A percentile compares a stretch with the other conserved stretches of the same genome.
phyloP scores from a whole-genome alignment of 2,113 vertebrate species.

The Mustela lutreola region DNA sequence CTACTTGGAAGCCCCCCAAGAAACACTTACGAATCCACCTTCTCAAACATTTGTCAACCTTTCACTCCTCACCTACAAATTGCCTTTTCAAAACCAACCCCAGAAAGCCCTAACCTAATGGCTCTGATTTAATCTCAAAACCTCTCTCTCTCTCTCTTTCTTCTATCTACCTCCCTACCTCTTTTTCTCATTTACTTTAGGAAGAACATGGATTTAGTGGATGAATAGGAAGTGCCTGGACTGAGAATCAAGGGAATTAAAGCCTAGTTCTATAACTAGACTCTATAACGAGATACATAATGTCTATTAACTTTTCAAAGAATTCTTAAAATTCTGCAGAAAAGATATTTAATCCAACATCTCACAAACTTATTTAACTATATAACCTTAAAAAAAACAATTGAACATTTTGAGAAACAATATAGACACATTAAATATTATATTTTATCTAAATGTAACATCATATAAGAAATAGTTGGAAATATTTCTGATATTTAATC shows the following conservation, averaged over 20 bases:
- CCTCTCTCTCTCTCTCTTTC: not conserved
- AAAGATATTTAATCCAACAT: not conserved
- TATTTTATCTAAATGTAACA: not conserved
- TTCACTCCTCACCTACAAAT: not conserved
- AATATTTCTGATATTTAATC: not conserved
- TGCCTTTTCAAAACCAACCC: not conserved
- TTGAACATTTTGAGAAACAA: not conserved
- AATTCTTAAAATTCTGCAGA: not conserved
- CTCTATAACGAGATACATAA: not conserved
- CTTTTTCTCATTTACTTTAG: not conserved
- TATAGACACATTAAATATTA: not conserved
- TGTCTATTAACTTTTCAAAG: not conserved
- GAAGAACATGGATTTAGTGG: not conserved
- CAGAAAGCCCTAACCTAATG: not conserved
- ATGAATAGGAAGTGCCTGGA: not conserved
- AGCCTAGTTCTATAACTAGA: not conserved
- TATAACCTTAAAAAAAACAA: not conserved
- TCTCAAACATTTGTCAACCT: not conserved
- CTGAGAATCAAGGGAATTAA: not conserved
- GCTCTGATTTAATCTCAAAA: not conserved
- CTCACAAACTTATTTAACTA: not conserved
- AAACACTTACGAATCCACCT: not conserved
- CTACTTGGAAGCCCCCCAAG: not conserved
- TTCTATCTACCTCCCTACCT: not conserved
- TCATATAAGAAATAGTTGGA: not conserved